Percentiles rank a stretch among this genome's conserved stretches.
phyloP scores from a whole-genome alignment of 1,140 invertebrate genomes.

The Lithobius niger region DNA sequence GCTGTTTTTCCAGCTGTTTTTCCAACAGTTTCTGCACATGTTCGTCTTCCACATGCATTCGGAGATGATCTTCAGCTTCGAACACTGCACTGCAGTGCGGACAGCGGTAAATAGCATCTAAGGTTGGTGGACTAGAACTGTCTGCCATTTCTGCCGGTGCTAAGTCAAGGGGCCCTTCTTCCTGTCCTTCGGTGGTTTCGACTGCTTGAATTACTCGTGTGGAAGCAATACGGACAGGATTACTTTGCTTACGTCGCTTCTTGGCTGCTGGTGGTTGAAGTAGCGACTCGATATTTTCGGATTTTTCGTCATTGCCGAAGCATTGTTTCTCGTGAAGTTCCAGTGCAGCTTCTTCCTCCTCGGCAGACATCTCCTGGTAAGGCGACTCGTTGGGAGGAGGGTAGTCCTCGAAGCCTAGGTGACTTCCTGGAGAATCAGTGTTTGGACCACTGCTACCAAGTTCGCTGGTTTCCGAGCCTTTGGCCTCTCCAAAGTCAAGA shows the following conservation, averaged over 20 bases:
- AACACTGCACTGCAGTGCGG: constrained; percentile 22
- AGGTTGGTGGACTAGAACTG: not conserved
- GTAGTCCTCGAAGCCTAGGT: not conserved
- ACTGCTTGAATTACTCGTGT: not conserved
- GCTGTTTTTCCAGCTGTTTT: constrained; percentile 19
- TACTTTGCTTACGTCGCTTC: constrained; percentile 31
- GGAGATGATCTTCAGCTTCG: constrained; percentile 20
- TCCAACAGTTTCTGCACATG: constrained; percentile 22
- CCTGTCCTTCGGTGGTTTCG: not conserved
- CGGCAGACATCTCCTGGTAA: constrained; percentile 2
- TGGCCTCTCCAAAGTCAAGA: not conserved
- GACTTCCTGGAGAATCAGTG: not conserved
- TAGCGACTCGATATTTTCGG: not conserved
- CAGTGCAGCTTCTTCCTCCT: not conserved
- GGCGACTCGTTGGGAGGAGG: constrained; percentile 4
- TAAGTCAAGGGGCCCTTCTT: constrained; percentile 5
- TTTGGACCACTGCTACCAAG: not conserved
- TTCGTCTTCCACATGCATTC: constrained; percentile 25
- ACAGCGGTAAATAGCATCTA: constrained; percentile 15
- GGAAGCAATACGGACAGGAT: constrained; percentile 22
- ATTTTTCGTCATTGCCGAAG: not conserved
- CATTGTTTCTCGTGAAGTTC: not conserved
- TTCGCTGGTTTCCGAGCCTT: not conserved
- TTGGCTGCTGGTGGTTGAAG: constrained; percentile 14
- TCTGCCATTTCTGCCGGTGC: constrained; percentile 8